Percentiles rank a stretch among this genome's conserved stretches.
Conservation (phyloP, 2,888 invertebrate genomes). For the Gastrophysa polygoni region DNA sequence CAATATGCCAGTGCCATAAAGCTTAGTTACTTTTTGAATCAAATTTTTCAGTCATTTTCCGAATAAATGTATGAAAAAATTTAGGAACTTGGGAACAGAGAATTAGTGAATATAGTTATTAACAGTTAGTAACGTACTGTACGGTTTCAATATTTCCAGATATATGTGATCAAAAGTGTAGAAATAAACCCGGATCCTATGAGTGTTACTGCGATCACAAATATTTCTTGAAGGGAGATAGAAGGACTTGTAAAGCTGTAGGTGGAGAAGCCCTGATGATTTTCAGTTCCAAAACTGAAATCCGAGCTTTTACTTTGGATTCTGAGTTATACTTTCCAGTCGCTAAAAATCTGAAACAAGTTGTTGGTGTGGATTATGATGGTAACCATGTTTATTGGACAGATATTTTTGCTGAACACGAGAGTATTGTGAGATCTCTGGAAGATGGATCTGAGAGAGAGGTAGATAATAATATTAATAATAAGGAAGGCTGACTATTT, state of each 20-base stretch:
- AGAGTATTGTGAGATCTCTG: conserved; percentile 70
- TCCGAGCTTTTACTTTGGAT: conserved; percentile 68
- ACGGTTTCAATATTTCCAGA: conserved; percentile 37
- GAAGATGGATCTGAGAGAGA: conserved; percentile 68
- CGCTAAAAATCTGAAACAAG: conserved; percentile 62
- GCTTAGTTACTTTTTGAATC: no score
- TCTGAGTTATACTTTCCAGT: conserved; percentile 62
- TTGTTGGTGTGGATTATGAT: conserved; percentile 74
- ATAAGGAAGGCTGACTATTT: no score
- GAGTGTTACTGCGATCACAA: conserved; percentile 68
- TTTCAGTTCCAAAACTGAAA: conserved; percentile 70
- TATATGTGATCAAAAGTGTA: conserved; percentile 73
- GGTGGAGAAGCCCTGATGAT: conserved; percentile 71
- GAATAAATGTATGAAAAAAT: no score
- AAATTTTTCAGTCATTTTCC: no score
- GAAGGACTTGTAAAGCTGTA: conserved; percentile 62
- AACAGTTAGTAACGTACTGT: background rate
- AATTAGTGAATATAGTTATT: no score
- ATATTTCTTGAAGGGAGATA: conserved; percentile 62
- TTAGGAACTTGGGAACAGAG: no score
- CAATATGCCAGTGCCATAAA: no score
- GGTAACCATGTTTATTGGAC: conserved; percentile 79
- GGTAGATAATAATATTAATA: conserved; percentile 47
- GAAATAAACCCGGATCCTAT: conserved; percentile 65
- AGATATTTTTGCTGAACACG: conserved; percentile 71